Evolutionary conservation across 2,888 invertebrate species (phyloP).

Genomic region (Nymphalis c-album): DNA sequence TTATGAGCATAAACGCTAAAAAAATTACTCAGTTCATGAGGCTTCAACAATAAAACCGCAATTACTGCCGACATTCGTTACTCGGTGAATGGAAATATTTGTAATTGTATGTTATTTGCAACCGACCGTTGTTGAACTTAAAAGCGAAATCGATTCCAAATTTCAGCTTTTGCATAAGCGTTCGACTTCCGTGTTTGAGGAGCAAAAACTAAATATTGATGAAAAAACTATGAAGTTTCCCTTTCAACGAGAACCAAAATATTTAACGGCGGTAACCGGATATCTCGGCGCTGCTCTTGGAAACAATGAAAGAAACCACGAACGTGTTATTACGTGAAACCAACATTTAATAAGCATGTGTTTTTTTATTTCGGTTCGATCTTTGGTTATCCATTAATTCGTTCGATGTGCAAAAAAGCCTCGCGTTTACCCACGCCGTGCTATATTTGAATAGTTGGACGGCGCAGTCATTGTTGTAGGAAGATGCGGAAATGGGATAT

Average conservation of each 20-base stretch:
- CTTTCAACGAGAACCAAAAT: constrained; percentile 79
- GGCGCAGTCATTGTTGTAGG: constrained; percentile 77
- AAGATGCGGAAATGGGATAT: constrained; percentile 83
- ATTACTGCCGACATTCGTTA: constrained; percentile 59
- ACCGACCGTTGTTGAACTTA: constrained; percentile 56
- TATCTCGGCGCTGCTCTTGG: constrained; percentile 73
- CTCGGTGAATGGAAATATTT: constrained; percentile 53
- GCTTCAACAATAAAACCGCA: constrained; percentile 55
- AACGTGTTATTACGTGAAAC: constrained; percentile 81
- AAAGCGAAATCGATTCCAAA: constrained; percentile 74
- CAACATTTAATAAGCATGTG: constrained; percentile 80
- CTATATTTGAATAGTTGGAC: constrained; percentile 78
- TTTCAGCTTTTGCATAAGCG: constrained; percentile 78
- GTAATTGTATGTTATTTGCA: constrained; percentile 74
- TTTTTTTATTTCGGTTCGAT: constrained; percentile 72
- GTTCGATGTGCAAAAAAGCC: constrained; percentile 68
- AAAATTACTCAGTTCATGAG: constrained; percentile 53
- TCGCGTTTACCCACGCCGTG: constrained; percentile 67
- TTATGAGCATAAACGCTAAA: constrained; percentile 61
- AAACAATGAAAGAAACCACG: constrained; percentile 79
- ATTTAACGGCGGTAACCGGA: constrained; percentile 81
- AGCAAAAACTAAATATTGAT: constrained; percentile 73
- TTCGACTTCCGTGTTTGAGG: constrained; percentile 73
- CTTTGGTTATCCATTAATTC: constrained; percentile 81
- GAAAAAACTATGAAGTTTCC: constrained; percentile 78